A percentile compares a stretch with the other conserved stretches of the same genome.
phyloP scores from a whole-genome alignment of 2,888 invertebrate genomes.

The Melipona bicolor region DNA sequence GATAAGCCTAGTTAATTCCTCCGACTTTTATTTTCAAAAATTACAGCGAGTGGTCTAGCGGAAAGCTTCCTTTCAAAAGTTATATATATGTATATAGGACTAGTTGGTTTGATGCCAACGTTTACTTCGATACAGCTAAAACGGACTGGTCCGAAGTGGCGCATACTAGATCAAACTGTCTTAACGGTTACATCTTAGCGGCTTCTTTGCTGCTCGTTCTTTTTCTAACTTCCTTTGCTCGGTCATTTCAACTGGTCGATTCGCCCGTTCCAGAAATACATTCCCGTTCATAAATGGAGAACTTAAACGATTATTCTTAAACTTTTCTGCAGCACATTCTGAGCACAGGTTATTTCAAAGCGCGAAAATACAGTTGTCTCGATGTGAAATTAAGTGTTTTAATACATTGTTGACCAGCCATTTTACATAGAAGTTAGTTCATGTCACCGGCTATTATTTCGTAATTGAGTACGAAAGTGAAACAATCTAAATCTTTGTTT shows the following conservation, averaged over 20 bases:
- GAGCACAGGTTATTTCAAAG: too few relatives aligned
- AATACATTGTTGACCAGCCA: too few relatives aligned
- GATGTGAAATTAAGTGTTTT: too few relatives aligned
- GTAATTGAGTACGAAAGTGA: too few relatives aligned
- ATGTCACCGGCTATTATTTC: too few relatives aligned
- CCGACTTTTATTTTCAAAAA: not conserved
- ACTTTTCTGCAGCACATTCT: too few relatives aligned
- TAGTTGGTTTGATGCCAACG: slow-evolving; percentile 53
- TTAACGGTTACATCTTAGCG: slow-evolving; percentile 20
- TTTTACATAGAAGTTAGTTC: too few relatives aligned
- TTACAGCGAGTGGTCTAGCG: not conserved
- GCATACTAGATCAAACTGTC: slow-evolving; percentile 36
- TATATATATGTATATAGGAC: slow-evolving; percentile 2
- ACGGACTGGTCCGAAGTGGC: slow-evolving; percentile 20
- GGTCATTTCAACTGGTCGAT: slow-evolving; percentile 3
- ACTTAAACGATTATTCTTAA: too few relatives aligned
- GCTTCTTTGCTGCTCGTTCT: slow-evolving; percentile 6
- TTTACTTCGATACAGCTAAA: slow-evolving; percentile 27
- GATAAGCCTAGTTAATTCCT: not conserved
- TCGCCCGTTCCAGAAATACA: not conserved
- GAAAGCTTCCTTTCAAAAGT: slow-evolving; percentile 65
- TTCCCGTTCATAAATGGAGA: not conserved
- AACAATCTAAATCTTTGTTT: too few relatives aligned
- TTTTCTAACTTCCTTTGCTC: slow-evolving; percentile 1
- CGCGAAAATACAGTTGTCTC: too few relatives aligned